Conservation (phyloP, 2,113 vertebrate species). For the Rafetus swinhoei region DNA sequence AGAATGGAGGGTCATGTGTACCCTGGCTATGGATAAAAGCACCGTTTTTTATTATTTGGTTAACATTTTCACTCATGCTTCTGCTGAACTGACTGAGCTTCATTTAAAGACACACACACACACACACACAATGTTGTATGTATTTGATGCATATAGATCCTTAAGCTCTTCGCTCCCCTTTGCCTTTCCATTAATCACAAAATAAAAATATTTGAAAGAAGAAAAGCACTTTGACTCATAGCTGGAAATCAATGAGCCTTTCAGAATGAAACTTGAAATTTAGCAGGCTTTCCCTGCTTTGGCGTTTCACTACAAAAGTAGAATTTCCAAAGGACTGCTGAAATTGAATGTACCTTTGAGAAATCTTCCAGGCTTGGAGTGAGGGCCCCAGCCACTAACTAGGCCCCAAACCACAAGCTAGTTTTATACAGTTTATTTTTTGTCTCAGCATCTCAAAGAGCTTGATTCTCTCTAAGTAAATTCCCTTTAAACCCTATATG, state of each 20-base stretch:
- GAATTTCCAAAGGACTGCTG: conserved; percentile 25
- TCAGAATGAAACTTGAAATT: not conserved
- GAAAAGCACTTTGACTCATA: not conserved
- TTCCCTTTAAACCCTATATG: conserved; percentile 37
- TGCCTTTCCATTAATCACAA: not conserved
- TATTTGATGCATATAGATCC: not conserved
- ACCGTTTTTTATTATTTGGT: conserved; percentile 4
- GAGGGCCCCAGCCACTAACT: conserved; percentile 49
- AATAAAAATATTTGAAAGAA: not conserved
- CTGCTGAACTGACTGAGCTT: conserved; percentile 28
- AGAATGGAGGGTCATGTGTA: not conserved
- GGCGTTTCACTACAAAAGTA: not conserved
- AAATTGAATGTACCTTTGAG: not conserved
- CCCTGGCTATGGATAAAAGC: too few relatives aligned
- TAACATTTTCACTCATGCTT: conserved; percentile 65
- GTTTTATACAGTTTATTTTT: conserved; percentile 44
- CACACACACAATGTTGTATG: conserved; percentile 49
- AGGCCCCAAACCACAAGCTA: conserved; percentile 47
- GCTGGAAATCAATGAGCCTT: not conserved
- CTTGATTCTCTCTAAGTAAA: conserved; percentile 65
- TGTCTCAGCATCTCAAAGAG: conserved; percentile 59
- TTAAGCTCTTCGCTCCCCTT: not conserved
- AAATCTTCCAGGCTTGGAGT: conserved; percentile 42
- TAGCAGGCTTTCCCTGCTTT: not conserved
- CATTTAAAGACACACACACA: conserved; percentile 42